Percentiles rank a stretch among this genome's conserved stretches.
These are phyloP conservation scores for Hirtodrosophila duncani DNA, from an alignment of 2,888 invertebrate species.

Conservation along the genomic window DNA sequence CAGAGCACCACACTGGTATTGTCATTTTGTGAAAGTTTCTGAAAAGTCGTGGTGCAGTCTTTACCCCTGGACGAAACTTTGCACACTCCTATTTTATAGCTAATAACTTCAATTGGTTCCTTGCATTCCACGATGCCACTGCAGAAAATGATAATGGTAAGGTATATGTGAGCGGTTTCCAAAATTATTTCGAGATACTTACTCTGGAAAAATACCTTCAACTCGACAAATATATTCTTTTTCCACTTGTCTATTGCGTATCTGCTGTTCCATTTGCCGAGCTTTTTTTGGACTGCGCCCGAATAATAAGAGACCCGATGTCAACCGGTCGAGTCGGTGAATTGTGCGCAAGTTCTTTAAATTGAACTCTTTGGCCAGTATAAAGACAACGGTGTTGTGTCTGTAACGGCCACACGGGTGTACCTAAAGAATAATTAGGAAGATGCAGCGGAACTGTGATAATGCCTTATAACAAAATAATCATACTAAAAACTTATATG, in stretches of 20 bases:
- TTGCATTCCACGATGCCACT: constrained; percentile 91
- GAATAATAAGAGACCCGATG: constrained; percentile 93
- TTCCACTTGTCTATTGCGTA: constrained; percentile 91
- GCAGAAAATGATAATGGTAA: constrained; percentile 76
- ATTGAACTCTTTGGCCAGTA: constrained; percentile 96
- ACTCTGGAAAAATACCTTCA: constrained; percentile 95
- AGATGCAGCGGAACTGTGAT: too few relatives aligned
- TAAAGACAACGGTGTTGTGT: constrained; percentile 97
- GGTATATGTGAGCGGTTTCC: too few relatives aligned
- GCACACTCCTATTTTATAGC: constrained; percentile 97
- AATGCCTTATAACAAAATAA: constrained; percentile 16
- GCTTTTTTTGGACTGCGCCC: constrained; percentile 95
- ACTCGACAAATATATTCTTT: constrained; percentile 97
- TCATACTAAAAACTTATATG: too few relatives aligned
- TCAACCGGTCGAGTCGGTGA: constrained; percentile 96
- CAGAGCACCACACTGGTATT: constrained; percentile 95
- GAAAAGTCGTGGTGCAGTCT: constrained; percentile 93
- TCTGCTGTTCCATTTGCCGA: constrained; percentile 95
- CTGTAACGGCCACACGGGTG: constrained; percentile 98
- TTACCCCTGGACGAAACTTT: constrained; percentile 96
- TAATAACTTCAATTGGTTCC: constrained; percentile 95
- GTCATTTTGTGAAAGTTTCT: constrained; percentile 91
- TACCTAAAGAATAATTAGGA: too few relatives aligned
- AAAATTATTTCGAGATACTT: constrained; percentile 70
- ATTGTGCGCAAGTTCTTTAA: constrained; percentile 94